Percentiles rank a stretch among this genome's conserved stretches.
Conservation (phyloP, 1,140 invertebrate genomes). For the Caenorhabditis elegans region DNA sequence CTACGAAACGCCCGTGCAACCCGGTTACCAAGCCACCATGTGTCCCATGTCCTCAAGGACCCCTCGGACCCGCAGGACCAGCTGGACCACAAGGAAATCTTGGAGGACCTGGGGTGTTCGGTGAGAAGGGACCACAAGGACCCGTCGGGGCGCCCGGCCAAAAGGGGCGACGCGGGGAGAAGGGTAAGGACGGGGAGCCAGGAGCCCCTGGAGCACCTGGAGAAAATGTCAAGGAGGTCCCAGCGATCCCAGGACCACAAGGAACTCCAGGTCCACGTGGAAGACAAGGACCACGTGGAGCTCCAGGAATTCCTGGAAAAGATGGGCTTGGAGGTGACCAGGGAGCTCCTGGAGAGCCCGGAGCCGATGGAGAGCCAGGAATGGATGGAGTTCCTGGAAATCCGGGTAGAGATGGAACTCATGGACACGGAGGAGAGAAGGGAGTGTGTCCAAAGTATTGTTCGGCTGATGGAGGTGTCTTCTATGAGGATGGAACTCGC, state of each 20-base stretch:
- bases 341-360: constrained; percentile 28
- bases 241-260: constrained; percentile 40
- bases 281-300: constrained; percentile 39
- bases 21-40: constrained; percentile 28
- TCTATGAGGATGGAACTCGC: constrained; percentile 62
- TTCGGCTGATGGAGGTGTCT: constrained; percentile 60
- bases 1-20: constrained; percentile 17
- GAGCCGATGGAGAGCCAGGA: constrained; percentile 18
- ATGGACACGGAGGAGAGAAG: constrained; percentile 53
- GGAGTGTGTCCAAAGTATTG: constrained; percentile 64
- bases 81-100: constrained; percentile 15
- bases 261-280: constrained; percentile 53
- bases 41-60: constrained; percentile 31
- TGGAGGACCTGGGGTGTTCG: constrained; percentile 13
- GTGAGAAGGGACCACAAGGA: constrained; percentile 55
- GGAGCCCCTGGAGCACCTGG: constrained; percentile 52
- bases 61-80: constrained; percentile 27
- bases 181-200: constrained; percentile 50
- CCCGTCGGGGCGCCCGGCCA: constrained; percentile 60
- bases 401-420: constrained; percentile 30
- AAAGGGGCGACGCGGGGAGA: constrained; percentile 60
- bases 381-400: constrained; percentile 19
- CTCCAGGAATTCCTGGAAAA: constrained; percentile 37
- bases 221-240: constrained; percentile 33
- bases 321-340: constrained; percentile 34